Base-by-base conservation (phyloP, 2,113 vertebrate species). In the Anoplopoma fimbria region DNA sequence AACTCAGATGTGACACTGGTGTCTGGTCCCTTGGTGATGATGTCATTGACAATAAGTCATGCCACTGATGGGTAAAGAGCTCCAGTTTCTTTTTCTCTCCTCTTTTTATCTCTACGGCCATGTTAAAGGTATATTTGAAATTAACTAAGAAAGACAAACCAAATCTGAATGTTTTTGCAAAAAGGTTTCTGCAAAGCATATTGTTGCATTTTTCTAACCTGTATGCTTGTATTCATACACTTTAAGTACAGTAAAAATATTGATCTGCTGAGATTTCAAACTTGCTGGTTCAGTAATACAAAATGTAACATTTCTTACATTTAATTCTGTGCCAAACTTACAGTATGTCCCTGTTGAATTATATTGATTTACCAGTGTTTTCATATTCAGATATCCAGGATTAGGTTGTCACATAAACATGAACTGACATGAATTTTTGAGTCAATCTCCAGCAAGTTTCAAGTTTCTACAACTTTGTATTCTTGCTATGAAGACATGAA, bases 11-110 rank as follows among this genome's bases (percentile, higher is more conserved):
- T 89, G 89, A 89, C 91, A 88, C 62, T 36, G 62, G 61, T 75
- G 69, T 79, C 86, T 88, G 47, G 76, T 93, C 88, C 83, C 83
- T 75, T 17, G 19, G 82, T 85, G 89, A 90, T 93, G 90, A 93
- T 91, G 90, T 92, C 93, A 90, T 57, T 87, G 75, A 81, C 55
- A 70, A 61, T 68, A 79, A 80, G 74, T 86, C 76, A 82, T 90
- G 81, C 91, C 84, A 81, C 42, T 47, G 67, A 45, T 75, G 69
- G 77, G 65, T 34, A 42, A 70, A 69, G 60, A 86, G 79, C 57
- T 62, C 57, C 33, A 34, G 63, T 69, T 86, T 77, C 65, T 74
- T 68, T 2, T 23, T 31, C 17, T 60, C 10, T 64, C 3, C 23
- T 58, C 12, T 31, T 33, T 0, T 6, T 6, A 19, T 36, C 12